Conservation (phyloP, 2,797 vertebrate species). For the Novumbra hubbsi region DNA sequence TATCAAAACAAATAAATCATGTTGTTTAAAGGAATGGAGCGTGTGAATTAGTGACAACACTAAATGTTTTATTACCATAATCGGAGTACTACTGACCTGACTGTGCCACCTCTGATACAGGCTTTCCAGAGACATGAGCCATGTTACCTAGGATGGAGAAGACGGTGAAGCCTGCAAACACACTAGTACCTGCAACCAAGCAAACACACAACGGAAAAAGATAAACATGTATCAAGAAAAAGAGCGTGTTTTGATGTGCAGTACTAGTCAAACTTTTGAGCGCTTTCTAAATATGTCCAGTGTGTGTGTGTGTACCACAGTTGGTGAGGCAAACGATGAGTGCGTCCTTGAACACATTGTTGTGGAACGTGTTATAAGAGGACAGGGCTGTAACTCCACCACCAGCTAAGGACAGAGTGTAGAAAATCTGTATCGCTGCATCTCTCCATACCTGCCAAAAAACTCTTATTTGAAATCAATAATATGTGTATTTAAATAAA, state of each 20-base stretch:
- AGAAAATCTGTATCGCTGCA: conserved; percentile 94
- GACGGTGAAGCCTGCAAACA: conserved; percentile 92
- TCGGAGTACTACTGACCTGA: conserved; percentile 77
- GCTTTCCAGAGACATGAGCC: conserved; percentile 80
- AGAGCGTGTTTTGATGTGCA: not conserved
- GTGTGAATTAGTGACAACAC: too few relatives aligned
- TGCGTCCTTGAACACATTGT: conserved; percentile 88
- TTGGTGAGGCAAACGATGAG: conserved; percentile 85
- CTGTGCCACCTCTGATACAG: conserved; percentile 84
- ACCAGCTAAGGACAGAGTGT: conserved; percentile 87
- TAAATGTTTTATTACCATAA: too few relatives aligned
- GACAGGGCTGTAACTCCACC: conserved; percentile 89
- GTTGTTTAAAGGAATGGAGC: too few relatives aligned
- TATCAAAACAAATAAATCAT: too few relatives aligned
- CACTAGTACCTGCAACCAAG: conserved; percentile 72
- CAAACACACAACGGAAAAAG: not conserved
- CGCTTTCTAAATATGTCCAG: too few relatives aligned
- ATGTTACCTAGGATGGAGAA: conserved; percentile 96
- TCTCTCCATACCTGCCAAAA: conserved; percentile 88
- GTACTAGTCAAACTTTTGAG: too few relatives aligned
- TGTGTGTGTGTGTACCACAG: conserved; percentile 63
- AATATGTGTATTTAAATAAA: not conserved
- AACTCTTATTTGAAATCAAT: not conserved
- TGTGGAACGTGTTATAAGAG: conserved; percentile 94
- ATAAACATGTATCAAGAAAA: not conserved